Evolutionary conservation across 2,797 vertebrate genomes (phyloP).

Genomic region (Cynopterus sphinx): DNA sequence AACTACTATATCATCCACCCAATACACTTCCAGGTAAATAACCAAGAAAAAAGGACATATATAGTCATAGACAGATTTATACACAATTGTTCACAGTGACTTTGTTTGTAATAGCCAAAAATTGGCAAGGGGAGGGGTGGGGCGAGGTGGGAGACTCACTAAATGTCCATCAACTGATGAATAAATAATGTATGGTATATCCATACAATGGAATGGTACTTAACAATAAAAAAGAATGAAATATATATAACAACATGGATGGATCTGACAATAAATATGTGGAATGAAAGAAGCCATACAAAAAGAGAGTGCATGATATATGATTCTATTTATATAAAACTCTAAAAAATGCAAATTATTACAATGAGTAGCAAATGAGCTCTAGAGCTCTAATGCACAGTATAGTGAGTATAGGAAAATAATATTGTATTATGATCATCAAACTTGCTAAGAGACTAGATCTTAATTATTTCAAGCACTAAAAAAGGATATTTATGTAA

Average conservation of each 20-base stretch:
- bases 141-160: background rate
- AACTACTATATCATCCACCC: background rate
- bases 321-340: constrained; percentile 43
- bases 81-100: constrained; percentile 18
- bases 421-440: background rate
- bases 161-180: constrained; percentile 12
- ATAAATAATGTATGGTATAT: constrained; percentile 6
- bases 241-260: constrained; percentile 36
- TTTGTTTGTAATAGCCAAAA: constrained; percentile 50
- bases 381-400: background rate
- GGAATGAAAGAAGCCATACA: constrained; percentile 41
- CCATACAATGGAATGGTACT: constrained; percentile 40
- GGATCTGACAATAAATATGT: constrained; percentile 47
- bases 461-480: background rate
- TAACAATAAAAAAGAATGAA: constrained; percentile 52
- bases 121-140: background rate
- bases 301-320: background rate
- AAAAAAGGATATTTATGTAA: constrained; percentile 12
- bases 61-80: constrained; percentile 18
- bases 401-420: background rate
- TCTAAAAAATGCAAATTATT: constrained; percentile 50
- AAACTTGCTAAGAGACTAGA: background rate
- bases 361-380: background rate
- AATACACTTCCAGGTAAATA: constrained; percentile 30
- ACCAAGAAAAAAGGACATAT: constrained; percentile 25